A percentile compares a stretch with the other conserved stretches of the same genome.
phyloP scores from a whole-genome alignment of 2,113 vertebrate genomes.

The Argyrosomus japonicus region DNA sequence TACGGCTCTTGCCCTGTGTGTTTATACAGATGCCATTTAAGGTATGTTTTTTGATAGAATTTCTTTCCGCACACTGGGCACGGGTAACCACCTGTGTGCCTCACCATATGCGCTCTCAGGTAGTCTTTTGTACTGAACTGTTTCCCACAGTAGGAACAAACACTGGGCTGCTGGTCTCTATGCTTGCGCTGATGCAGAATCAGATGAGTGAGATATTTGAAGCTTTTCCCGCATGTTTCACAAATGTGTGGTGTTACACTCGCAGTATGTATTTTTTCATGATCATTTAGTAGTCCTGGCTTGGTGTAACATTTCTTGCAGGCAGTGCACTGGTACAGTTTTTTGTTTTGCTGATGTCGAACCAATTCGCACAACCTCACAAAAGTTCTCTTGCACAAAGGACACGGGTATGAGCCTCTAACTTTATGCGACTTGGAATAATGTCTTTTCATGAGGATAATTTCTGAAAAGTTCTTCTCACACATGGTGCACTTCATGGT shows the following conservation, averaged over 20 bases:
- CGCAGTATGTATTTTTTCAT: conserved; percentile 17
- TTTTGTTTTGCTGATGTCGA: conserved; percentile 35
- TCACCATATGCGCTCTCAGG: conserved; percentile 39
- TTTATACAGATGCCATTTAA: conserved; percentile 56
- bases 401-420: conserved; percentile 26
- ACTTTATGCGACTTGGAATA: conserved; percentile 31
- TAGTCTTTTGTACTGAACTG: conserved; percentile 31
- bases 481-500: conserved; percentile 51
- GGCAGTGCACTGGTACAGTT: not conserved
- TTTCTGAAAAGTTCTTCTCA: conserved; percentile 39
- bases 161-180: not conserved
- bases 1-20: conserved; percentile 42
- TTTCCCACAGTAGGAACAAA: conserved; percentile 50
- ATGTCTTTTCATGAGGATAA: conserved; percentile 21
- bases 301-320: conserved; percentile 49
- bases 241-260: conserved; percentile 9
- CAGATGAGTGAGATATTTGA: conserved; percentile 24
- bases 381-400: conserved; percentile 43
- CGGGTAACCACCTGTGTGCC: conserved; percentile 32
- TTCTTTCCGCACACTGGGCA: conserved; percentile 49
- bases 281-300: conserved; percentile 16
- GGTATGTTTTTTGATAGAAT: conserved; percentile 37
- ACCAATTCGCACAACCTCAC: conserved; percentile 38
- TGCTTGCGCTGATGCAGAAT: conserved; percentile 31
- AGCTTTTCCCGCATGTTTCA: conserved; percentile 37